phyloP scores from a whole-genome alignment of 2,797 vertebrate genomes.

The Ctenochaetus hawaiiensis region DNA sequence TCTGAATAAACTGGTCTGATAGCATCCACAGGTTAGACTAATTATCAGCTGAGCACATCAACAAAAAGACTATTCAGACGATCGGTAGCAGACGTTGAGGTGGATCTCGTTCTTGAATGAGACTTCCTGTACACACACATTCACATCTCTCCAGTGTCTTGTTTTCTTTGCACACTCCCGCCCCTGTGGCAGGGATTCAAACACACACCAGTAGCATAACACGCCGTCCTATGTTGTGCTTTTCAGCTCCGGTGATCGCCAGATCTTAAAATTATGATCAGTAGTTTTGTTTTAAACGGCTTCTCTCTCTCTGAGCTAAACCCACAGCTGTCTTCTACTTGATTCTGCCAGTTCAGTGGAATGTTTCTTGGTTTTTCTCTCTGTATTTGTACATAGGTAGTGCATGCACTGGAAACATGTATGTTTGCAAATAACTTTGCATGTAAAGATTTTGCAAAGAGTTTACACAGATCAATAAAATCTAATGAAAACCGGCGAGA shows the following conservation, averaged over 20 bases:
- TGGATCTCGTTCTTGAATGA: constrained; percentile 33
- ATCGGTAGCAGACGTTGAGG: constrained; percentile 57
- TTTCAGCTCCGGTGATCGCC: constrained; percentile 44
- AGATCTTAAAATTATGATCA: constrained; percentile 31
- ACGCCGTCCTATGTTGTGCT: constrained; percentile 41
- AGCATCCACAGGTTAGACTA: constrained; percentile 51
- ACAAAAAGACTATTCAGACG: constrained; percentile 40
- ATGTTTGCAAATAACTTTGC: constrained; percentile 90
- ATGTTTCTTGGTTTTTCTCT: constrained; percentile 77
- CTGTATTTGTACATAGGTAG: constrained; percentile 88
- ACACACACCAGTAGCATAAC: constrained; percentile 56
- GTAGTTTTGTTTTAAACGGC: constrained; percentile 43
- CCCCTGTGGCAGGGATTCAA: constrained; percentile 53
- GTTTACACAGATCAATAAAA: constrained; percentile 87
- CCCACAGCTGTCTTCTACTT: constrained; percentile 59
- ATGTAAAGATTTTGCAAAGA: constrained; percentile 91
- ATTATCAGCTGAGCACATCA: constrained; percentile 58
- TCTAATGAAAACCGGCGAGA: constrained; percentile 56
- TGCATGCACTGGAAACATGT: constrained; percentile 89
- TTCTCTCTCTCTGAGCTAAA: constrained; percentile 58
- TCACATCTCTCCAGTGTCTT: constrained; percentile 50
- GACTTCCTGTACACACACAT: constrained; percentile 48
- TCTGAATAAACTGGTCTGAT: constrained; percentile 62
- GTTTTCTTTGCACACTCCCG: constrained; percentile 46
- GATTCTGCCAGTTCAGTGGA: constrained; percentile 77